Base-by-base conservation (phyloP, 2,797 vertebrate genomes). In the Emydoidea blandingii region DNA sequence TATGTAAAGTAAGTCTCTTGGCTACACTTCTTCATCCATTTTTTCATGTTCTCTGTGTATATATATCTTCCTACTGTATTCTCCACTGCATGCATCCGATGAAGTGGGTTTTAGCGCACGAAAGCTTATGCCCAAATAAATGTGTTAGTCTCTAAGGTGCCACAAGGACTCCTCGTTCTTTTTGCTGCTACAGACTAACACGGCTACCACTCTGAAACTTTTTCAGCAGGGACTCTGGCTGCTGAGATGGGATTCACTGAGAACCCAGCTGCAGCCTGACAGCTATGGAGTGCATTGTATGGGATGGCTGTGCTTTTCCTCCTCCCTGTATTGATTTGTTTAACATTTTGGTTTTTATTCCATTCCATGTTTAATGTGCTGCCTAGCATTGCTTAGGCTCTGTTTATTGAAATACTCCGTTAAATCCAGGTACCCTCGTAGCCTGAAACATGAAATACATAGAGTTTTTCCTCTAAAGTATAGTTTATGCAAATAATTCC, bases 401-500 rank as follows among this genome's bases (percentile, higher is more conserved):
- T 74, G 74, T 90, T 94, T 94, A 95, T 54, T 90, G 86, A 91
- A 88, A 85, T 94, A 88, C 93, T 93, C 74, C 2, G 59, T 91
- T 92, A 95, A 97, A 97, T 96, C 14, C 93, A 91, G 89, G 95
- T 96, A 97, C 88, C 56, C 88, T 62, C 2, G 0, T 94, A 94
- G 85, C 79, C 96, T 96, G 92, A 95, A 96, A 97, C 93, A 92
- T 10, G 94, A 94, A 96, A 94, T 96, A 94, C 89, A 90, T 29
- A 81, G 95, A 93, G 95, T 91, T 90, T 97, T 96, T 97, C 54
- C 95, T 96, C 96, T 93, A 95, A 97, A 97, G 95, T 95, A 91
- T 65, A 93, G 95, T 96, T 97, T 96, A 97, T 97, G 97, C 96
- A 96, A 93, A 97, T 97, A 96, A 95, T 90, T 97, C 96, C 94